A percentile compares a stretch with the other conserved stretches of the same genome.
Evolutionary conservation across 2,113 vertebrate genomes (phyloP).

Genomic region (Oenanthe oenanthe): DNA sequence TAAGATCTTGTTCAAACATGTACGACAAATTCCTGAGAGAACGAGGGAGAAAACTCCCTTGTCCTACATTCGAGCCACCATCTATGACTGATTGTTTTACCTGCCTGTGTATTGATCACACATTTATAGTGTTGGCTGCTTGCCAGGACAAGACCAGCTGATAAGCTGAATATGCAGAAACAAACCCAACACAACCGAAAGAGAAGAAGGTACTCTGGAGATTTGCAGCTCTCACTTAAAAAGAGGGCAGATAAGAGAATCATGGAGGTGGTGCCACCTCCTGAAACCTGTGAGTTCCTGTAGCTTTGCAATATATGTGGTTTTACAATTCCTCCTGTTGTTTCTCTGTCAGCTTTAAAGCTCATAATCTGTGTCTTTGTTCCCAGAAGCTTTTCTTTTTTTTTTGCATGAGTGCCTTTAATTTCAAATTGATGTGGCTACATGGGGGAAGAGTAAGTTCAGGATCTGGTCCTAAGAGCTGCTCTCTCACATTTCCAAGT

Average conservation of each 20-base stretch:
- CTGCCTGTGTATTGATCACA: background rate
- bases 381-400: background rate
- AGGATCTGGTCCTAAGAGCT: background rate
- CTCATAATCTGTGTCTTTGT: background rate
- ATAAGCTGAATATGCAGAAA: background rate
- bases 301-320: background rate
- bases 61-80: background rate
- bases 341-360: background rate
- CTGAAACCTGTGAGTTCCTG: background rate
- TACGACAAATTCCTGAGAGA: background rate
- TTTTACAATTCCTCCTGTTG: background rate
- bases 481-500: background rate
- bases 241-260: background rate
- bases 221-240: background rate
- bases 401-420: background rate
- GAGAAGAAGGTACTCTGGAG: background rate
- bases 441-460: background rate
- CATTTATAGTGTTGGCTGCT: background rate
- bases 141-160: background rate
- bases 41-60: rapidly evolving
- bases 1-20: background rate
- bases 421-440: background rate
- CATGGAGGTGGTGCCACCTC: background rate
- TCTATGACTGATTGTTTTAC: background rate
- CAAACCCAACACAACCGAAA: background rate